phyloP scores from a whole-genome alignment of 2,888 invertebrate species.

The Coelinius sp. region DNA sequence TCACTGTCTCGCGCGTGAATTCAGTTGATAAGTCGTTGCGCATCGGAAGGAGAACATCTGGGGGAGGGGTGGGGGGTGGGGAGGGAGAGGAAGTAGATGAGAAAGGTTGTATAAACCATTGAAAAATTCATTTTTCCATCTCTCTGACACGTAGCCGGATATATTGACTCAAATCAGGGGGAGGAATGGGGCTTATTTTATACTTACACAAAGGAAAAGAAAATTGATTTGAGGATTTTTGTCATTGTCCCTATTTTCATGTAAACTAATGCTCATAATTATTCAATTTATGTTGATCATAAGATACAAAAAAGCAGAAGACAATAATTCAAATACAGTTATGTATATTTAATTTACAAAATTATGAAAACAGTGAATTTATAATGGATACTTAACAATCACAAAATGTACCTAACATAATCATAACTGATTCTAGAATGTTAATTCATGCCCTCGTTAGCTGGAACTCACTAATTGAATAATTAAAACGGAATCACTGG shows the following conservation, averaged over 20 bases:
- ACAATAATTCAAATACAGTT: too few relatives aligned
- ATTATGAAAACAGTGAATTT: background rate
- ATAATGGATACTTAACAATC: background rate
- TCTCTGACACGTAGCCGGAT: background rate
- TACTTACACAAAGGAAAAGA: too few relatives aligned
- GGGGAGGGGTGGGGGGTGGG: too few relatives aligned
- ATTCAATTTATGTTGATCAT: background rate
- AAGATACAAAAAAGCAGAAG: too few relatives aligned
- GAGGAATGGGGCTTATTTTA: too few relatives aligned
- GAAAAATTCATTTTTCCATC: slow-evolving; percentile 4
- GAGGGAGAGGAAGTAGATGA: too few relatives aligned
- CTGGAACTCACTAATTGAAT: slow-evolving; percentile 15
- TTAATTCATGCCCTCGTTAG: background rate
- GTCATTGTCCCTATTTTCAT: too few relatives aligned
- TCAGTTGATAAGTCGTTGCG: slow-evolving; percentile 33
- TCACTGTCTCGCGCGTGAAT: slow-evolving; percentile 37
- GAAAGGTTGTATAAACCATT: background rate
- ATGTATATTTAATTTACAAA: background rate
- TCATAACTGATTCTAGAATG: background rate
- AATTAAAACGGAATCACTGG: slow-evolving; percentile 11
- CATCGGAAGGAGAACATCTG: slow-evolving; percentile 9
- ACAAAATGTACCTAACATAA: background rate
- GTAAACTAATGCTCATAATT: too few relatives aligned
- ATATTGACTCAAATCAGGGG: slow-evolving; percentile 3
- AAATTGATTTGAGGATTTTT: background rate